Conservation (phyloP, 2,113 vertebrate genomes). For the Nicator chloris region DNA sequence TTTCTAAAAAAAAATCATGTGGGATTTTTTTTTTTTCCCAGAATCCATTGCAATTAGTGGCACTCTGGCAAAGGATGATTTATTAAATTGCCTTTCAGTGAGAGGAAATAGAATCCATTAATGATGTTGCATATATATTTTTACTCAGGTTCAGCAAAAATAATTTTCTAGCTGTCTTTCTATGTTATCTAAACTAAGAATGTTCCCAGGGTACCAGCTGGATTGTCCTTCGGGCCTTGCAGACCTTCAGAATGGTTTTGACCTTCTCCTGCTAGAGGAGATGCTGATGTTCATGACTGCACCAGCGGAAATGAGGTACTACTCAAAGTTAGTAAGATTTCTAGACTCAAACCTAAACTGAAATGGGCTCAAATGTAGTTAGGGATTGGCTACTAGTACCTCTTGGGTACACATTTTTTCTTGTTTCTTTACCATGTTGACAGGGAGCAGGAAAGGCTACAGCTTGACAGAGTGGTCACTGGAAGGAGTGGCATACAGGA, state of each 20-base stretch:
- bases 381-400: background rate
- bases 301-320: background rate
- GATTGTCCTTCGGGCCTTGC: background rate
- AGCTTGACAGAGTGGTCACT: background rate
- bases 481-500: background rate
- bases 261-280: background rate
- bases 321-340: background rate
- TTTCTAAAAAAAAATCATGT: background rate
- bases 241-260: background rate
- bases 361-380: background rate
- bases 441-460: background rate
- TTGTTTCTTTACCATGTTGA: background rate
- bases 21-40: background rate
- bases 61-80: background rate
- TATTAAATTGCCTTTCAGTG: conserved; percentile 15
- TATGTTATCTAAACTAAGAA: background rate
- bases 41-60: conserved; percentile 11
- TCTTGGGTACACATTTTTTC: background rate
- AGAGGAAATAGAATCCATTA: conserved; percentile 13
- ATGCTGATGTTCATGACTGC: background rate
- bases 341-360: background rate
- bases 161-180: conserved; percentile 14
- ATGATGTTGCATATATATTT: conserved; percentile 35
- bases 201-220: background rate
- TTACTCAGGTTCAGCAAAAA: conserved; percentile 25